phyloP scores from a whole-genome alignment of 2,888 invertebrate genomes.

The Synanthedon andrenaeformis region DNA sequence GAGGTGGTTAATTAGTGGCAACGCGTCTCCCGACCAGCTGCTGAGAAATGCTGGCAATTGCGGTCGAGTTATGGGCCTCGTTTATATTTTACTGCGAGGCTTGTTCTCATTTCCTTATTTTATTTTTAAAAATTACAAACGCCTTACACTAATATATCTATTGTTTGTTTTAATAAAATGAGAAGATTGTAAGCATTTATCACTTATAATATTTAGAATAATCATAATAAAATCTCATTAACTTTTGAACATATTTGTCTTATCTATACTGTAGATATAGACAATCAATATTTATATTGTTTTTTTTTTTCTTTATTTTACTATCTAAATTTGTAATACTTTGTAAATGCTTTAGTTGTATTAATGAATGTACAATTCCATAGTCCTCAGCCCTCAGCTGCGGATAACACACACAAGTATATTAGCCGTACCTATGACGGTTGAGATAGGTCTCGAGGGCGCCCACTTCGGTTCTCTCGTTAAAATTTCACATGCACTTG shows the following conservation, averaged over 20 bases:
- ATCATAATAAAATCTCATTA: no score
- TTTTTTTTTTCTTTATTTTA: no score
- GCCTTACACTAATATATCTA: not conserved
- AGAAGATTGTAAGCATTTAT: no score
- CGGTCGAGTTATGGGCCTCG: conserved; percentile 47
- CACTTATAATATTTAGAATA: no score
- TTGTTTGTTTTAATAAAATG: no score
- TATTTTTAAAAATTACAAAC: conserved; percentile 12
- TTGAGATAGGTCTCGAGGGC: conserved; percentile 46
- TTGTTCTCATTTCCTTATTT: conserved; percentile 34
- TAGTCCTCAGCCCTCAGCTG: not conserved
- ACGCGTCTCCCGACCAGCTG: conserved; percentile 25
- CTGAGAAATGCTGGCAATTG: conserved; percentile 49
- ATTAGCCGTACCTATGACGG: conserved; percentile 3
- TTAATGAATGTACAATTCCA: not conserved
- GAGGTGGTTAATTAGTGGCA: conserved; percentile 41
- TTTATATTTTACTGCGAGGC: conserved; percentile 39
- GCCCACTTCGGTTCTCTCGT: conserved; percentile 43
- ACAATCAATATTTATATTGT: no score
- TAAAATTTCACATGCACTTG: conserved; percentile 70
- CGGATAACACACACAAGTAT: not conserved
- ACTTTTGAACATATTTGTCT: no score
- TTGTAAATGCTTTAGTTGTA: not conserved
- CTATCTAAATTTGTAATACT: no score
- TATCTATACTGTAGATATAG: no score